Evolutionary conservation across 2,888 invertebrate genomes (phyloP).

Genomic region (Stegana nigrithorax): DNA sequence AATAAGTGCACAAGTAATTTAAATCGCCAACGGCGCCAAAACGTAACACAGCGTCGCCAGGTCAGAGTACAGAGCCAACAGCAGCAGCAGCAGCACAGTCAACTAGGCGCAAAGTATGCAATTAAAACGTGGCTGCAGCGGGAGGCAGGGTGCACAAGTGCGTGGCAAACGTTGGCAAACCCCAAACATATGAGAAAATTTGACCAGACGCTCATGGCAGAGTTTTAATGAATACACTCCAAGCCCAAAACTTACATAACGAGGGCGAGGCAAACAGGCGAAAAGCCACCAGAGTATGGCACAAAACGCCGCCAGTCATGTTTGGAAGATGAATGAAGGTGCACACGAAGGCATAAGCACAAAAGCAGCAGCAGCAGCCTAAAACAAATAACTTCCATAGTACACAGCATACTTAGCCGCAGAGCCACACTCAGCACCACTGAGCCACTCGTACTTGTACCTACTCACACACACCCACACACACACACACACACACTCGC

Average conservation of each 20-base stretch:
- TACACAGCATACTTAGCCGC: no score
- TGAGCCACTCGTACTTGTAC: no score
- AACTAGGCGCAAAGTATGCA: background rate
- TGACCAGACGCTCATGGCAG: background rate
- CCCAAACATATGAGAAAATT: background rate
- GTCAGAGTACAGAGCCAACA: no score
- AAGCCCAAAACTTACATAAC: constrained; percentile 5
- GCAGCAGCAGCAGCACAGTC: no score
- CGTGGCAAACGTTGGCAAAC: background rate
- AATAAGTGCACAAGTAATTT: no score
- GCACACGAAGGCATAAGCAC: background rate
- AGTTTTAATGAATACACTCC: constrained; percentile 8
- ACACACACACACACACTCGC: background rate
- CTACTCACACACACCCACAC: no score
- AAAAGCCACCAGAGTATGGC: background rate
- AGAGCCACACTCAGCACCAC: no score
- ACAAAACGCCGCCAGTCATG: constrained; percentile 13
- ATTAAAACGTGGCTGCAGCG: background rate
- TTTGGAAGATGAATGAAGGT: background rate
- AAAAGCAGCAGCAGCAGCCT: background rate
- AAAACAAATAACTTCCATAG: no score
- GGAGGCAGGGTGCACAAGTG: background rate
- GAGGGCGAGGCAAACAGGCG: background rate
- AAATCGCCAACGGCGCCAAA: no score
- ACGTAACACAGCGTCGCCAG: no score